Percentiles rank a stretch among this genome's conserved stretches.
These are phyloP conservation scores for Oryzias melastigma DNA, from an alignment of 2,113 vertebrate species.

Conservation along the genomic window DNA sequence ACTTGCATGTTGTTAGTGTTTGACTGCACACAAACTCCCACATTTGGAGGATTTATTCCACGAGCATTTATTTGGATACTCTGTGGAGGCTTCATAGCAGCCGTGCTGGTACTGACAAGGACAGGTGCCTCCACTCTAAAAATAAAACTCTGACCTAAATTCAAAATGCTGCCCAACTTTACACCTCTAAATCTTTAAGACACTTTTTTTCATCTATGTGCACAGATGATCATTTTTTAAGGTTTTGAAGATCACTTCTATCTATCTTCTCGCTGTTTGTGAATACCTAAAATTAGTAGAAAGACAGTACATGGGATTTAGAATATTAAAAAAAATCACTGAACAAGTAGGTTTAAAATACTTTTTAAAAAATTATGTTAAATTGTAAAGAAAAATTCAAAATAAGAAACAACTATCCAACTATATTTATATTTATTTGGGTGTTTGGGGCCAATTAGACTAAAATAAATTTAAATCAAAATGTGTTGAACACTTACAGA, in stretches of 20 bases:
- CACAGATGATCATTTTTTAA: not conserved
- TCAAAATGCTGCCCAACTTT: conserved; percentile 5
- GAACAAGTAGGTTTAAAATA: too few species aligned
- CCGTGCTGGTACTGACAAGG: conserved; percentile 52
- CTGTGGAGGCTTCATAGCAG: conserved; percentile 26
- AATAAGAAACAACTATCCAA: too few species aligned
- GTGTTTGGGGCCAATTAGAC: too few species aligned
- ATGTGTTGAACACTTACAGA: too few species aligned
- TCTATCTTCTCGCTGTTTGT: too few species aligned
- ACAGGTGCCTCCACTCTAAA: conserved; percentile 72
- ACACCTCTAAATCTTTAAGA: not conserved
- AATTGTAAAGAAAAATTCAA: too few species aligned
- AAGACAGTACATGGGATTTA: too few species aligned
- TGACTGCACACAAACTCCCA: not conserved
- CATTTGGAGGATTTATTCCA: conserved; percentile 14
- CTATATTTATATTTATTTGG: too few species aligned
- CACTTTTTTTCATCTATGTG: not conserved
- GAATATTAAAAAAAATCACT: too few species aligned
- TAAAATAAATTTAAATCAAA: too few species aligned
- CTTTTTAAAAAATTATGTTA: too few species aligned
- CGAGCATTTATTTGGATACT: conserved; percentile 20
- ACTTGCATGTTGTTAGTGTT: conserved; percentile 21
- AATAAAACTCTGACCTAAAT: conserved; percentile 55
- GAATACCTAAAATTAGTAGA: too few species aligned
- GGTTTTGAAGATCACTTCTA: not conserved